These are phyloP conservation scores for Mizuhopecten yessoensis DNA, from an alignment of 1,140 invertebrate genomes.

Conservation along the genomic window DNA sequence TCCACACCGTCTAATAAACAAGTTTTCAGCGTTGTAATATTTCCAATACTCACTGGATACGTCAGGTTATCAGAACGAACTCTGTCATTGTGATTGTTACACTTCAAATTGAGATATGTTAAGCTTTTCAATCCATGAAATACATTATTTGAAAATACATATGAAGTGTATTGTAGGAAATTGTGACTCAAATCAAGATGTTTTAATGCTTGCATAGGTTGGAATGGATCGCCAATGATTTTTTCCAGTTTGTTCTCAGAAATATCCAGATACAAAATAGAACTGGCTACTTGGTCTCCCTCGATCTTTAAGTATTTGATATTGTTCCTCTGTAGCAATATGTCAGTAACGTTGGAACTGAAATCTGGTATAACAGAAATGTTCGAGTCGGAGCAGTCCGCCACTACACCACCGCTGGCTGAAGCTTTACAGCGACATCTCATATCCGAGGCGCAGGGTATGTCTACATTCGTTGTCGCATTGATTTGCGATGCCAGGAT, in stretches of 20 bases:
- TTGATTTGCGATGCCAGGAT: too few relatives aligned
- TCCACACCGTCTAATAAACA: neutral
- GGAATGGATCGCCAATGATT: neutral
- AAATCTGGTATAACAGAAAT: neutral
- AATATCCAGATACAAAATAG: neutral
- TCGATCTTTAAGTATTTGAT: neutral
- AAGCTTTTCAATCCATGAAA: neutral
- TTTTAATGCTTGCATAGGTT: neutral
- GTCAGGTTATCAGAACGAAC: neutral
- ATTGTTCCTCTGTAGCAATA: neutral
- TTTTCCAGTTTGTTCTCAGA: neutral
- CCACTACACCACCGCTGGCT: neutral
- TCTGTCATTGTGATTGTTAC: neutral
- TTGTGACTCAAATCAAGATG: neutral
- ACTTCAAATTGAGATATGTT: neutral
- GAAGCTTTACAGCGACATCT: neutral
- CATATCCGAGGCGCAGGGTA: neutral
- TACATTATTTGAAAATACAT: neutral
- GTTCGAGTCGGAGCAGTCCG: neutral
- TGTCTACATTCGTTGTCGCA: too few relatives aligned
- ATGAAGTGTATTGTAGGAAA: neutral
- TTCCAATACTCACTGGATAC: neutral
- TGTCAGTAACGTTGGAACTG: neutral
- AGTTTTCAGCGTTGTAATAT: neutral
- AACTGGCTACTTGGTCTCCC: neutral